These are phyloP conservation scores for Eupithecia subumbrata DNA, from an alignment of 2,888 invertebrate genomes.

Conservation along the genomic window DNA sequence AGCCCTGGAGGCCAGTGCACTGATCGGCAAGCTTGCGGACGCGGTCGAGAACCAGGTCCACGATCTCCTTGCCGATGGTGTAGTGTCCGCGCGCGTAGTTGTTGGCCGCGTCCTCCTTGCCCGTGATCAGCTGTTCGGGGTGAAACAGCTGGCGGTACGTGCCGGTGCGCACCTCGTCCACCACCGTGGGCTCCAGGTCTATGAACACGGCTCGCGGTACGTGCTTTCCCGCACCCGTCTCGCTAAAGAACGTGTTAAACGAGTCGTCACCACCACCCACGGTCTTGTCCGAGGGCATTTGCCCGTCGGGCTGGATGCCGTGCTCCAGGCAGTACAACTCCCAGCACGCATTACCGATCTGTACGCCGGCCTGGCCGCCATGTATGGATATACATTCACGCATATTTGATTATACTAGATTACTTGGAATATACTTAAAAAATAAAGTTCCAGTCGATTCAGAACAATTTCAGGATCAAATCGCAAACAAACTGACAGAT, in stretches of 20 bases:
- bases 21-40: conserved; percentile 94
- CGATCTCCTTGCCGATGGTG: conserved; percentile 97
- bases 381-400: conserved; percentile 81
- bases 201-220: conserved; percentile 97
- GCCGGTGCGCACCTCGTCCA: conserved; percentile 95
- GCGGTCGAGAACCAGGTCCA: conserved; percentile 93
- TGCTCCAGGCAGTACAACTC: conserved; percentile 93
- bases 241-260: conserved; percentile 96
- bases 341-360: conserved; percentile 95
- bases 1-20: conserved; percentile 95
- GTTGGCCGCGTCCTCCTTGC: conserved; percentile 98
- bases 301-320: conserved; percentile 92
- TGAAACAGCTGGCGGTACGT: conserved; percentile 98
- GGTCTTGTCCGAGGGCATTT: conserved; percentile 93
- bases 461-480: conserved; percentile 42
- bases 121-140: conserved; percentile 97
- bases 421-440: conserved; percentile 63
- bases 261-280: conserved; percentile 95
- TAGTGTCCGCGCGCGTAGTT: conserved; percentile 99
- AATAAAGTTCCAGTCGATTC: conserved; percentile 54
- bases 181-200: conserved; percentile 97
- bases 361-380: conserved; percentile 86
- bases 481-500: conserved; percentile 46
- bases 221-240: conserved; percentile 97
- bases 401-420: conserved; percentile 56